A percentile compares a stretch with the other conserved stretches of the same genome.
Conservation (phyloP, 2,797 vertebrate genomes). For the Tauraco hartlaubi region DNA sequence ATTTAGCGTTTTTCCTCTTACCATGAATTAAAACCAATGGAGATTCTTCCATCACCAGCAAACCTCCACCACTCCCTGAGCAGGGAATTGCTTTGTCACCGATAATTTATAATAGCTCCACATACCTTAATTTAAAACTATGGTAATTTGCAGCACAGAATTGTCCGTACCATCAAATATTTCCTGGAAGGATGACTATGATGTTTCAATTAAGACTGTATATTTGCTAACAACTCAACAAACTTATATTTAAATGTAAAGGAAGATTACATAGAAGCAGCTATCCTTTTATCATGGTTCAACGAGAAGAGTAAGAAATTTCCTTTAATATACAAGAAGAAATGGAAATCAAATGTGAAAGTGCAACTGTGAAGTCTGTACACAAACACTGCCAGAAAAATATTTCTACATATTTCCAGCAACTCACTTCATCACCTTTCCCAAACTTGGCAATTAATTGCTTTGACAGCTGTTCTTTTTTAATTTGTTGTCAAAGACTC, state of each 20-base stretch:
- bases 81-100: background rate
- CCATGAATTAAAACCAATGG: conserved; percentile 17
- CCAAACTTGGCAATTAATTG: background rate
- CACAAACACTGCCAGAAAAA: background rate
- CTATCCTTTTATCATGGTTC: background rate
- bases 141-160: background rate
- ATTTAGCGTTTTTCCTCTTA: background rate
- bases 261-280: conserved; percentile 40
- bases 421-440: background rate
- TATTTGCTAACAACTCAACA: conserved; percentile 15
- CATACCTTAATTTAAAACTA: background rate
- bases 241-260: background rate
- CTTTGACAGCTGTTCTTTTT: background rate
- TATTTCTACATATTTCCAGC: background rate
- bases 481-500: background rate
- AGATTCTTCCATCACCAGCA: background rate
- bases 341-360: conserved; percentile 21
- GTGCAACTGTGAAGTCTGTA: background rate
- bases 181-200: background rate
- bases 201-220: background rate
- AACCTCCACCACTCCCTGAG: background rate
- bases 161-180: background rate
- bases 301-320: background rate
- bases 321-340: conserved; percentile 17
- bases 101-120: background rate